Conservation (phyloP, 2,797 vertebrate genomes). For the Columba guinea region DNA sequence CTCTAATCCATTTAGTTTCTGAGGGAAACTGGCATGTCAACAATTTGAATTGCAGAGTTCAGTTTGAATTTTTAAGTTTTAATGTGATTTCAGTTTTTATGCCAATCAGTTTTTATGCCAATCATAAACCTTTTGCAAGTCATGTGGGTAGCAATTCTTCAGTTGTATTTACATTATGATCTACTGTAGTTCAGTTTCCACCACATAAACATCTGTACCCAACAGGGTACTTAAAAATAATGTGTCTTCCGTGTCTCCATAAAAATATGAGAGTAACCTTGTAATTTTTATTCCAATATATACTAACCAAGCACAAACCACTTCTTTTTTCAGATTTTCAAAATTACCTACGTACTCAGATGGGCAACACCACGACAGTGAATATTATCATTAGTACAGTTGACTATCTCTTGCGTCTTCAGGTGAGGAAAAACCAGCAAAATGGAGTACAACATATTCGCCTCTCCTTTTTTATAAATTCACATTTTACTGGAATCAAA, state of each 20-base stretch:
- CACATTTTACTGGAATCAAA: neutral
- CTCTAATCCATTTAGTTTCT: neutral
- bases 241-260: neutral
- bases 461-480: neutral
- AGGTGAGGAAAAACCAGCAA: conserved; percentile 78
- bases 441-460: neutral
- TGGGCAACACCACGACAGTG: conserved; percentile 97
- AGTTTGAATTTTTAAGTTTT: neutral
- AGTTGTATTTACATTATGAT: neutral
- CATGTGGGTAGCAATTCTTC: neutral
- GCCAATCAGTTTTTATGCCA: neutral
- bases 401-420: conserved; percentile 95
- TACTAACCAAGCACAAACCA: neutral
- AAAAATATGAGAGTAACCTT: neutral
- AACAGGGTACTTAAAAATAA: neutral
- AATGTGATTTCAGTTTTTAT: neutral
- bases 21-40: neutral
- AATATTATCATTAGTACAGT: conserved; percentile 99
- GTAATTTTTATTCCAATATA: neutral
- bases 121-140: neutral
- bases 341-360: conserved; percentile 97
- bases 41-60: neutral
- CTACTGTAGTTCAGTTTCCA: neutral
- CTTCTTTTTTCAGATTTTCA: conserved; percentile 89
- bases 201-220: neutral